These are phyloP conservation scores for Python bivittatus DNA, from an alignment of 2,113 vertebrate species.

Conservation along the genomic window DNA sequence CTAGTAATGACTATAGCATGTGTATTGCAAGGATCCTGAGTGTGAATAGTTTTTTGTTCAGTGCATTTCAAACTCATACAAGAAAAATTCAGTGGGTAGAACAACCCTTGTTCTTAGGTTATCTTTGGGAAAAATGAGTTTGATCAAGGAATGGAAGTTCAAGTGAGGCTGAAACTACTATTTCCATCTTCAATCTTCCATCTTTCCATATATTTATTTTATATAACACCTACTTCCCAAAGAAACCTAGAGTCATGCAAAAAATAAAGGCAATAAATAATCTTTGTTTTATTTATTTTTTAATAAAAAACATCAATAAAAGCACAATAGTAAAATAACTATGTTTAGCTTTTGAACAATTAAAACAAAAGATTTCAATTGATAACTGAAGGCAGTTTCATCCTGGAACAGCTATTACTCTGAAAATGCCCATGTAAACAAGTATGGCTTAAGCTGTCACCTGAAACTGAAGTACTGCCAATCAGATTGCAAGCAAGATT, in stretches of 20 bases:
- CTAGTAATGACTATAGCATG: not conserved
- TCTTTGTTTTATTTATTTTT: not conserved
- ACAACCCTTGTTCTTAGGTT: not conserved
- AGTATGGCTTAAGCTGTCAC: not conserved
- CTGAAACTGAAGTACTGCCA: not conserved
- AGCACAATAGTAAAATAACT: not conserved
- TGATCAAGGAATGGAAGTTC: not conserved
- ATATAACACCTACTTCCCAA: not conserved
- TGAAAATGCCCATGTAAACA: not conserved
- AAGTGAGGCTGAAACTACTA: not conserved
- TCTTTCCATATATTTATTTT: not conserved
- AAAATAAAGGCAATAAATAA: not conserved
- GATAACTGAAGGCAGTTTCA: not conserved
- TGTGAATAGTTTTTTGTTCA: not conserved
- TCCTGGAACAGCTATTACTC: not conserved
- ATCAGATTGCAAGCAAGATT: not conserved
- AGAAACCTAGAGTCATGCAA: not conserved
- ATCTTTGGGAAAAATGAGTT: not conserved
- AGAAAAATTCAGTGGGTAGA: not conserved
- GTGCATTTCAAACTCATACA: not conserved
- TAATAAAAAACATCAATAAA: not conserved
- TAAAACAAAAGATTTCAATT: not conserved
- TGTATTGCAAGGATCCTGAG: not conserved
- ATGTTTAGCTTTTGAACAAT: not conserved
- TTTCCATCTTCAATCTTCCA: not conserved